These are phyloP conservation scores for Phymatocera aterrima DNA, from an alignment of 2,888 invertebrate genomes.

Conservation along the genomic window DNA sequence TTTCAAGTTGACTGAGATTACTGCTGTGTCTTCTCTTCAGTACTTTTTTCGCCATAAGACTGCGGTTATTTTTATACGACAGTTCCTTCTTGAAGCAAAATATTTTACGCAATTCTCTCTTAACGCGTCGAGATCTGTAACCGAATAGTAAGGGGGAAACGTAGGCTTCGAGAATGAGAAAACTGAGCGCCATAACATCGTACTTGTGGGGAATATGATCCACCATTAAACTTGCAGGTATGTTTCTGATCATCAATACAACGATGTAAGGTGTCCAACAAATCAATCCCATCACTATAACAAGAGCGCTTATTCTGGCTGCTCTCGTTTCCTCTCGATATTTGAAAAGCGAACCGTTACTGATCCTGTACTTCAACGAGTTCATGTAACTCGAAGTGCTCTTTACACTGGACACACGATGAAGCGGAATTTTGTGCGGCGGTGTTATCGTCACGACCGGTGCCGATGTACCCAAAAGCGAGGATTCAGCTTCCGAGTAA, in stretches of 20 bases:
- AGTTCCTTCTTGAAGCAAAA: conserved; percentile 73
- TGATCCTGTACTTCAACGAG: conserved; percentile 86
- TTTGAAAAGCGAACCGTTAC: conserved; percentile 89
- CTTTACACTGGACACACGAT: conserved; percentile 72
- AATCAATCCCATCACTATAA: conserved; percentile 82
- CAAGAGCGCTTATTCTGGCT: conserved; percentile 89
- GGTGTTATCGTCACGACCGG: conserved; percentile 77
- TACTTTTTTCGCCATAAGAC: conserved; percentile 75
- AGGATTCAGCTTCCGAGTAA: conserved; percentile 3
- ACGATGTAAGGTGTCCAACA: conserved; percentile 78
- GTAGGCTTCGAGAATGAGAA: conserved; percentile 79
- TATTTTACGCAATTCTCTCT: conserved; percentile 77
- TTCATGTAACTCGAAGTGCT: conserved; percentile 82
- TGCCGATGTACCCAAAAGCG: conserved; percentile 51
- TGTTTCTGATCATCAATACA: conserved; percentile 75
- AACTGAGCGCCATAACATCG: conserved; percentile 66
- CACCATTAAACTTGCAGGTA: conserved; percentile 56
- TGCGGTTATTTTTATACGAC: conserved; percentile 72
- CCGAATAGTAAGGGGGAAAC: conserved; percentile 87
- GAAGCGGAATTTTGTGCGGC: conserved; percentile 73
- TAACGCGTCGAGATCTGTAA: conserved; percentile 83
- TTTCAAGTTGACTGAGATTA: conserved; percentile 59
- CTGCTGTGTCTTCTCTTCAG: conserved; percentile 69
- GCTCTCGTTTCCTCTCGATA: conserved; percentile 93
- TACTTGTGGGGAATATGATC: conserved; percentile 63